Conservation (phyloP, 2,797 vertebrate genomes). For the Gallinago nigripennis region DNA sequence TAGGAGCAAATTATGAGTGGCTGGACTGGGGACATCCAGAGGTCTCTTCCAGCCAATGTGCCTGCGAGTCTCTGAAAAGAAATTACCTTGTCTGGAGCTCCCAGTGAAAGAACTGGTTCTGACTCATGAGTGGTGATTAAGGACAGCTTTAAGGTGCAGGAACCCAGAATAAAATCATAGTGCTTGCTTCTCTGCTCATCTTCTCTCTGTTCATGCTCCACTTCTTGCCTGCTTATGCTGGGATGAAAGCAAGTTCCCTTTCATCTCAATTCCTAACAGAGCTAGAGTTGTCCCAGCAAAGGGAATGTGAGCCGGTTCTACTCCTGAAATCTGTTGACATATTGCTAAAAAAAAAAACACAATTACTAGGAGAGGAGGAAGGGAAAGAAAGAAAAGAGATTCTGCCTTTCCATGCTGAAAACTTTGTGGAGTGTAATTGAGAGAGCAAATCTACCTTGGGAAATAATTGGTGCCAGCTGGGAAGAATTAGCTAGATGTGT, state of each 20-base stretch:
- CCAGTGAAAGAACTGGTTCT: constrained; percentile 32
- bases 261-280: constrained; percentile 67
- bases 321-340: constrained; percentile 37
- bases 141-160: constrained; percentile 46
- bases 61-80: neutral
- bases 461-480: constrained; percentile 1
- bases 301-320: neutral
- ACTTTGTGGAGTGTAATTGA: neutral
- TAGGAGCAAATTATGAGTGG: neutral
- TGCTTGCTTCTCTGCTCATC: constrained; percentile 14
- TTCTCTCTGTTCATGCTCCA: constrained; percentile 38
- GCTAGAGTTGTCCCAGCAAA: constrained; percentile 45
- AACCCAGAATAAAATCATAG: constrained; percentile 26
- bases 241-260: constrained; percentile 56
- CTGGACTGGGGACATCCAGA: neutral
- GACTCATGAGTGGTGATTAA: constrained; percentile 51
- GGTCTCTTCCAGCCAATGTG: neutral
- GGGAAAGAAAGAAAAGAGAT: neutral
- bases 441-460: constrained; percentile 4
- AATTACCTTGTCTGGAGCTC: constrained; percentile 30
- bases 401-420: constrained; percentile 3
- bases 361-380: constrained; percentile 3
- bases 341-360: neutral
- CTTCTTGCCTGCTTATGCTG: constrained; percentile 45
- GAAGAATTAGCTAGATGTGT: neutral